Percentiles rank a stretch among this genome's conserved stretches.
These are phyloP conservation scores for Hippopotamyrus pictus DNA, from an alignment of 2,797 vertebrate species.

Conservation along the genomic window DNA sequence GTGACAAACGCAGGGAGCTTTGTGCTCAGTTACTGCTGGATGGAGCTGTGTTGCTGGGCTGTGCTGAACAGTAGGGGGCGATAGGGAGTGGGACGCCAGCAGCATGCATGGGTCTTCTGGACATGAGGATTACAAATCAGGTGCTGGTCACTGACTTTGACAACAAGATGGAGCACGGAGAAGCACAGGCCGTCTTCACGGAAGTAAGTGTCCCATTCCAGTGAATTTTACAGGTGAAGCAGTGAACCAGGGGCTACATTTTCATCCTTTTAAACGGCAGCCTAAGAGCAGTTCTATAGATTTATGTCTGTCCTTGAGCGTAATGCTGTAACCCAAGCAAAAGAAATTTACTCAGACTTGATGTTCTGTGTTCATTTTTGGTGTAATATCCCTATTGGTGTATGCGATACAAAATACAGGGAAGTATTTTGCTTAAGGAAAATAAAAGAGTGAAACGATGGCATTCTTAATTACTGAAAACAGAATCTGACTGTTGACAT, in stretches of 20 bases:
- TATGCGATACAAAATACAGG: not conserved
- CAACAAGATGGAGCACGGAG: slow-evolving; percentile 34
- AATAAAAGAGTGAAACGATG: not conserved
- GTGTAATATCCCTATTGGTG: not conserved
- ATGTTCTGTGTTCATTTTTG: not conserved
- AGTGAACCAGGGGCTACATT: not conserved
- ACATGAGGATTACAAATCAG: slow-evolving; percentile 55
- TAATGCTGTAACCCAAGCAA: not conserved
- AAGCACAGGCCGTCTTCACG: slow-evolving; percentile 33
- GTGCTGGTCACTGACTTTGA: slow-evolving; percentile 43
- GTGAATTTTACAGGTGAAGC: not conserved
- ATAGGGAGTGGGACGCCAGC: slow-evolving; percentile 41
- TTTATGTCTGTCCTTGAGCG: not conserved
- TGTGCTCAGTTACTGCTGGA: slow-evolving; percentile 28
- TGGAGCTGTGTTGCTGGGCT: slow-evolving; percentile 23
- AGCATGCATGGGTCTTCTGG: slow-evolving; percentile 19
- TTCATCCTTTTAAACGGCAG: not conserved
- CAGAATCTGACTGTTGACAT: not conserved
- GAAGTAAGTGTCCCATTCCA: slow-evolving; percentile 51
- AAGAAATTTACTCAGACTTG: not conserved
- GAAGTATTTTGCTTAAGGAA: not conserved
- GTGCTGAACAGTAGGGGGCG: slow-evolving; percentile 66
- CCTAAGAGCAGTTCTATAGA: not conserved
- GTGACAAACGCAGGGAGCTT: slow-evolving; percentile 31
- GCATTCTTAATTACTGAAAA: not conserved